Evolutionary conservation across 2,113 vertebrate genomes (phyloP).

Genomic region (Salvelinus namaycush): DNA sequence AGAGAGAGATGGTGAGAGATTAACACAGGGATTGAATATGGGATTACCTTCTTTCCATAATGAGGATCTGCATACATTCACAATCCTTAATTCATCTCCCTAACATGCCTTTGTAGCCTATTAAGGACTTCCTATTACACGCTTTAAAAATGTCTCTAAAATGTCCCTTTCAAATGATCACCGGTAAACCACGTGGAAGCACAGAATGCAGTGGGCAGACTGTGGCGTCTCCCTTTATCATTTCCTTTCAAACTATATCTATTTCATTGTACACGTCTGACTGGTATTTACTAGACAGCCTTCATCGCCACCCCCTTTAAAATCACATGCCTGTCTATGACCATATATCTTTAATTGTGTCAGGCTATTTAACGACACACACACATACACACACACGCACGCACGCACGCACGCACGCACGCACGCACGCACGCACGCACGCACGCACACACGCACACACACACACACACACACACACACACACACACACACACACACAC

Average conservation of each 20-base stretch:
- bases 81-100: conserved; percentile 48
- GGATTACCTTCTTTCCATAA: conserved; percentile 28
- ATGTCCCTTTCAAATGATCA: not conserved
- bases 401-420: too few species aligned
- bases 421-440: too few species aligned
- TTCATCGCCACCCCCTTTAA: conserved; percentile 58
- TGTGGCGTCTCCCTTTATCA: too few species aligned
- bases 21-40: not conserved
- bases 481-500: too few species aligned
- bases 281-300: conserved; percentile 62
- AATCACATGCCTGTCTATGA: conserved; percentile 63
- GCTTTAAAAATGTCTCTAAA: not conserved
- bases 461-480: too few species aligned
- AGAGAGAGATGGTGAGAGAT: too few species aligned
- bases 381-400: too few species aligned
- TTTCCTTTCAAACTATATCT: conserved; percentile 42
- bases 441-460: too few species aligned
- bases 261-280: conserved; percentile 37
- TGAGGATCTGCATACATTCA: conserved; percentile 46
- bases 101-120: conserved; percentile 51
- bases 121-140: conserved; percentile 31
- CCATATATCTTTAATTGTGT: conserved; percentile 70
- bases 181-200: not conserved
- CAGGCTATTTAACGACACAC: conserved; percentile 56
- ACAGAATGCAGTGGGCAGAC: too few species aligned